Conservation (phyloP, 2,888 invertebrate species). For the Drosophila subsilvestris region DNA sequence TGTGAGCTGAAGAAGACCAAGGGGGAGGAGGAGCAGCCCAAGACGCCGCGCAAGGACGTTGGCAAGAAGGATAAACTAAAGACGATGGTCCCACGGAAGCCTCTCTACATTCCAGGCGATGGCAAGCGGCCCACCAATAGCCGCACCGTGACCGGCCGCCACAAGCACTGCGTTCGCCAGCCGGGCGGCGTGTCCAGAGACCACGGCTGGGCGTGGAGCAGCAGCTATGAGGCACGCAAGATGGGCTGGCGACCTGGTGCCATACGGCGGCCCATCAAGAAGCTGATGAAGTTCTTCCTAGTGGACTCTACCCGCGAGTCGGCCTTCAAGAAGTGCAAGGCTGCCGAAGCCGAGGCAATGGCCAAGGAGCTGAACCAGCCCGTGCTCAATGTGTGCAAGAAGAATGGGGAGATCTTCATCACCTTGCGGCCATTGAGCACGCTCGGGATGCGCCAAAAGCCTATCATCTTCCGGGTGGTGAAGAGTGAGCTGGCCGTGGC, state of each 20-base stretch:
- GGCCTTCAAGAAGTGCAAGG: conserved; percentile 66
- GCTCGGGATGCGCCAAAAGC: conserved; percentile 87
- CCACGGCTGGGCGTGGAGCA: conserved; percentile 89
- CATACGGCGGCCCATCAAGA: conserved; percentile 80
- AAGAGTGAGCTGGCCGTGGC: conserved; percentile 85
- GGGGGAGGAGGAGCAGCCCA: neutral
- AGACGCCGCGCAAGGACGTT: neutral
- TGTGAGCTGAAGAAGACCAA: conserved; percentile 39
- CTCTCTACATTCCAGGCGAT: neutral
- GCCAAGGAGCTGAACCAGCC: conserved; percentile 84
- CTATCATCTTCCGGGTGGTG: conserved; percentile 88
- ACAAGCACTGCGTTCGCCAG: conserved; percentile 45
- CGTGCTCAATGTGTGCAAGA: conserved; percentile 87
- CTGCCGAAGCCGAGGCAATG: conserved; percentile 74
- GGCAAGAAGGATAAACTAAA: neutral
- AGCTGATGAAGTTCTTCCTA: conserved; percentile 82
- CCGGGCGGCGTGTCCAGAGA: conserved; percentile 85
- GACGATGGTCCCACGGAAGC: neutral
- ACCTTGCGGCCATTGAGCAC: conserved; percentile 88
- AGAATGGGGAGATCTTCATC: conserved; percentile 87
- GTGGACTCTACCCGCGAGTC: conserved; percentile 73
- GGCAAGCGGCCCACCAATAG: conserved; percentile 7
- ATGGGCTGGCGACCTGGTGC: conserved; percentile 83
- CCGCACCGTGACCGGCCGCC: conserved; percentile 18
- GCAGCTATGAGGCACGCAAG: conserved; percentile 57